A percentile compares a stretch with the other conserved stretches of the same genome.
These are phyloP conservation scores for Ostrea edulis DNA, from an alignment of 1,140 invertebrate genomes.

Conservation along the genomic window DNA sequence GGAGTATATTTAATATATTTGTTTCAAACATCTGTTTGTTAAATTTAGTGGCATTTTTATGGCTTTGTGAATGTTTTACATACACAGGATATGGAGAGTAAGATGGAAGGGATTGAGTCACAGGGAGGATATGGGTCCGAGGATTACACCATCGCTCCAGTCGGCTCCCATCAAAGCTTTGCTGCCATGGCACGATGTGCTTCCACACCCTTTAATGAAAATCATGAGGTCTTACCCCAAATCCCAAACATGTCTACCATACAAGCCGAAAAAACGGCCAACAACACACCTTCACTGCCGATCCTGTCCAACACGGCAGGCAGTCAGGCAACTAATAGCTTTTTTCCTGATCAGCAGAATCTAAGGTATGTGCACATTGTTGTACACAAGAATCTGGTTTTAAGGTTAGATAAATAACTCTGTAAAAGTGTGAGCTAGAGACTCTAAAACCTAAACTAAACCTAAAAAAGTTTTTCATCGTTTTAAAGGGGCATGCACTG, in stretches of 20 bases:
- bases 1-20: too few species aligned
- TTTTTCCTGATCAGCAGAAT: conserved; percentile 20
- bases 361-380: background rate
- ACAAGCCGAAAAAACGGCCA: conserved; percentile 35
- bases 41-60: background rate
- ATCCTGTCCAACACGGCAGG: background rate
- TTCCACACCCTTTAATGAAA: conserved; percentile 71
- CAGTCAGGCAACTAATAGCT: conserved; percentile 16
- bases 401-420: too few species aligned
- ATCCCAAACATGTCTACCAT: conserved; percentile 46
- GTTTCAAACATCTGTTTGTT: background rate
- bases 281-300: background rate
- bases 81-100: conserved; percentile 46
- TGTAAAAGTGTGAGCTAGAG: too few species aligned
- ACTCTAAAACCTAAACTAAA: too few species aligned
- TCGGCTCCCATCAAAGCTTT: conserved; percentile 72
- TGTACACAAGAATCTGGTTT: too few species aligned
- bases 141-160: conserved; percentile 72
- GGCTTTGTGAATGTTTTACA: background rate
- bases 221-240: background rate
- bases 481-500: too few species aligned
- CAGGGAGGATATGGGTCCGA: conserved; percentile 54
- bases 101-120: conserved; percentile 63
- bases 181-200: conserved; percentile 67
- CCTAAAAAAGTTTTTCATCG: too few species aligned